phyloP scores from a whole-genome alignment of 1,140 invertebrate genomes.

The Drosophila tristis region DNA sequence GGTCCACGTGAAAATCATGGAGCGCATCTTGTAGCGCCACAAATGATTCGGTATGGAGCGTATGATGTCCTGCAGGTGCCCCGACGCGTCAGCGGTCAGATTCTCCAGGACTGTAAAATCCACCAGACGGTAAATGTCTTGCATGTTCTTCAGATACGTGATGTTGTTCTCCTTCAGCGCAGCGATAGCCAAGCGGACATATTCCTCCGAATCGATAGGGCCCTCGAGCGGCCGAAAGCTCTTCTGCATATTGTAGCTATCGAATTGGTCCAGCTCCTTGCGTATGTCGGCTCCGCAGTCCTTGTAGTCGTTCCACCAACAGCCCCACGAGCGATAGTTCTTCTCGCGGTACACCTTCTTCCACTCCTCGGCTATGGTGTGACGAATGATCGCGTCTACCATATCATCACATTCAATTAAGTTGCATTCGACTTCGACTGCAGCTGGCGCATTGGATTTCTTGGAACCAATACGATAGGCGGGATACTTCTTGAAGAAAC shows the following conservation, averaged over 20 bases:
- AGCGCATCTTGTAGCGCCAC: constrained; percentile 53
- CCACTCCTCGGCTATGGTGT: constrained; percentile 17
- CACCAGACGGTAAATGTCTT: constrained; percentile 31
- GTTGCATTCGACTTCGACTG: constrained; percentile 2
- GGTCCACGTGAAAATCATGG: constrained; percentile 54
- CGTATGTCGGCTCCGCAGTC: constrained; percentile 35
- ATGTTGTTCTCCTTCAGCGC: constrained; percentile 24
- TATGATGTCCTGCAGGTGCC: constrained; percentile 43
- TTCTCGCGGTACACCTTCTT: constrained; percentile 10
- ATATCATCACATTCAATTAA: neutral
- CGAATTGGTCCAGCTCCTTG: constrained; percentile 24
- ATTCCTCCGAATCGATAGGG: accelerated
- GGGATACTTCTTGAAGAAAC: constrained; percentile 17
- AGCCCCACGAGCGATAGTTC: constrained; percentile 33
- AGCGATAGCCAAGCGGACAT: neutral
- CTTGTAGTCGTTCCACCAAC: constrained; percentile 53
- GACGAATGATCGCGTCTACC: neutral
- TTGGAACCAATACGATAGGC: neutral
- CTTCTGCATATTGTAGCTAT: constrained; percentile 20
- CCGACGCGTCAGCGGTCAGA: neutral
- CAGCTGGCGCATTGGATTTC: neutral
- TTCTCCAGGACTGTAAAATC: constrained; percentile 21
- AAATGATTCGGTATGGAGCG: constrained; percentile 51
- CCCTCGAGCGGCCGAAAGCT: constrained; percentile 1
- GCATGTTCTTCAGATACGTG: constrained; percentile 26